Conservation (phyloP, 2,888 invertebrate species). For the Agriotes lineatus region DNA sequence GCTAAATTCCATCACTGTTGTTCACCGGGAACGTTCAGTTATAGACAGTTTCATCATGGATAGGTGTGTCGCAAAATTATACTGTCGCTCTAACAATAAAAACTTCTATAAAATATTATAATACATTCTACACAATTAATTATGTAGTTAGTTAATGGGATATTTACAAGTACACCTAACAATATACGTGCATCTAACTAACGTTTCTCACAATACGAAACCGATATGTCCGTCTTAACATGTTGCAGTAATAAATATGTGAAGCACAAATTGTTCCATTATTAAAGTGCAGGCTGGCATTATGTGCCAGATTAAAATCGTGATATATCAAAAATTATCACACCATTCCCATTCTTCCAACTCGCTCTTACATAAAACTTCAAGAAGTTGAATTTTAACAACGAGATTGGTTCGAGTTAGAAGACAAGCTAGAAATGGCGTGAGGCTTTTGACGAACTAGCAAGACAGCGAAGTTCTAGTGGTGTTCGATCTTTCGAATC, state of each 20-base stretch:
- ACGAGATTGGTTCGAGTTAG: no score
- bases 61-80: constrained; percentile 32
- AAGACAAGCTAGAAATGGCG: no score
- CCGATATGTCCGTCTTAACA: constrained; percentile 36
- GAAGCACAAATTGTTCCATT: constrained; percentile 1
- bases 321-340: not conserved
- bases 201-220: constrained; percentile 35
- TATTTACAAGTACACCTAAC: constrained; percentile 39
- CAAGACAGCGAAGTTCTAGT: no score
- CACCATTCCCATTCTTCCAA: not conserved
- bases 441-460: no score
- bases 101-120: constrained; percentile 40
- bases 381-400: no score
- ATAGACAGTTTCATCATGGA: constrained; percentile 26
- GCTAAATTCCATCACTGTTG: constrained; percentile 65
- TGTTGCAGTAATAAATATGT: constrained; percentile 5
- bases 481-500: no score
- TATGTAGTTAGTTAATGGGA: constrained; percentile 30
- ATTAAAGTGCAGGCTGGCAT: not conserved
- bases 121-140: constrained; percentile 37
- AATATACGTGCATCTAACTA: constrained; percentile 37
- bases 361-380: no score
- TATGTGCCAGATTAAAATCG: not conserved
- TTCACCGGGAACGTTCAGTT: constrained; percentile 45
- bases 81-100: constrained; percentile 38